Conservation (phyloP, 2,888 invertebrate species). For the Campoplex nolae region DNA sequence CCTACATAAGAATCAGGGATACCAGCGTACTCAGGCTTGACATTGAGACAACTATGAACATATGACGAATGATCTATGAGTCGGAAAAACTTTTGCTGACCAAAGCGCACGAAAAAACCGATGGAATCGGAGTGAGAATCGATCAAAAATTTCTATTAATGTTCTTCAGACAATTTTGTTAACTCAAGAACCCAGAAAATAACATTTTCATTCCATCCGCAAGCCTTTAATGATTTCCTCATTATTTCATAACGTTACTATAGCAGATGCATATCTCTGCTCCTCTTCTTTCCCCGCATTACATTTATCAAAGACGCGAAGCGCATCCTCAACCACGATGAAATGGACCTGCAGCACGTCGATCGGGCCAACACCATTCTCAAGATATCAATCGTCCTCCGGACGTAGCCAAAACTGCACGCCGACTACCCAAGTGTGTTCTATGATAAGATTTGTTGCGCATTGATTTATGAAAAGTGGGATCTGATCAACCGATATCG, state of each 20-base stretch:
- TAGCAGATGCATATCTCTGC: too few relatives aligned
- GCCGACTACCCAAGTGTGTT: not conserved
- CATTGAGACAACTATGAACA: constrained; percentile 3
- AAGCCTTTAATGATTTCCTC: too few relatives aligned
- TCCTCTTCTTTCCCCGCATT: too few relatives aligned
- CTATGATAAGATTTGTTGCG: not conserved
- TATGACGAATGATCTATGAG: not conserved
- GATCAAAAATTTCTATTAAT: too few relatives aligned
- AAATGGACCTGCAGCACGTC: not conserved
- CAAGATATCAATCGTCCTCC: not conserved
- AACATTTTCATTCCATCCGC: too few relatives aligned
- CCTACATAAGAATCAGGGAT: not conserved
- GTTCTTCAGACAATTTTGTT: too few relatives aligned
- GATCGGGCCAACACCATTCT: not conserved
- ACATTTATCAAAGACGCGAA: too few relatives aligned
- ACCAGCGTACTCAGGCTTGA: not conserved
- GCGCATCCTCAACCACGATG: not conserved
- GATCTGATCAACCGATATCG: not conserved
- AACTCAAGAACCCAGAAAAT: too few relatives aligned
- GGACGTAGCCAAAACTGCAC: not conserved
- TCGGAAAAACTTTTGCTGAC: not conserved
- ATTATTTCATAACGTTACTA: too few relatives aligned
- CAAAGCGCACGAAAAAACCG: not conserved
- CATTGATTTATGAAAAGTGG: not conserved
- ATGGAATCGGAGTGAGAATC: too few relatives aligned